These are phyloP conservation scores for Alectura lathami DNA, from an alignment of 2,113 vertebrate genomes.

Conservation along the genomic window DNA sequence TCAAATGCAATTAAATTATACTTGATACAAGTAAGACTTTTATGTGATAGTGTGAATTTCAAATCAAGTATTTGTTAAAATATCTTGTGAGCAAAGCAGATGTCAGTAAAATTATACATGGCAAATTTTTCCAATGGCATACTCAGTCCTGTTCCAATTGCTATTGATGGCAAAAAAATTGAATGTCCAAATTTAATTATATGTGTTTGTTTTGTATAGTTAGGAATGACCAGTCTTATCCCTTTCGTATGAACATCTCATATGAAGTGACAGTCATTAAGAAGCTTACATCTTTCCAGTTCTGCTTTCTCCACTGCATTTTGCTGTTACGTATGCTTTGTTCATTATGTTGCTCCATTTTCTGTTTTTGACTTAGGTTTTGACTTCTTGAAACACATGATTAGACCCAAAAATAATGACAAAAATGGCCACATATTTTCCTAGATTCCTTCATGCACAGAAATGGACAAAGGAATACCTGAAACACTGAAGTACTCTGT, in stretches of 20 bases:
- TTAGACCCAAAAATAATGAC: not conserved
- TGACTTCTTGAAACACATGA: not conserved
- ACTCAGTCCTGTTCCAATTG: not conserved
- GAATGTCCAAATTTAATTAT: not conserved
- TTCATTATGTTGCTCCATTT: not conserved
- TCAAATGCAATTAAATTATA: not conserved
- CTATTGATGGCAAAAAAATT: not conserved
- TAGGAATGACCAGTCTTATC: not conserved
- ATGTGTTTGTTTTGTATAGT: not conserved
- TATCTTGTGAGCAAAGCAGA: not conserved
- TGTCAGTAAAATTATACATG: not conserved
- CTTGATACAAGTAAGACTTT: not conserved
- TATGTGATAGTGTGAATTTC: not conserved
- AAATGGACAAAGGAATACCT: constrained; percentile 57
- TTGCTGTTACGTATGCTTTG: not conserved
- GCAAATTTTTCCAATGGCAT: not conserved
- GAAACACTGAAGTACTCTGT: constrained; percentile 27
- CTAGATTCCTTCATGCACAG: not conserved
- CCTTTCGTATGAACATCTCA: not conserved
- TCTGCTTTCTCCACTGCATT: not conserved
- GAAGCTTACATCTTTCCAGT: not conserved
- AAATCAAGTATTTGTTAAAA: not conserved
- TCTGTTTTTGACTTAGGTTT: not conserved
- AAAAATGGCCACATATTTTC: not conserved
- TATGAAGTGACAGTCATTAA: not conserved